Conservation (phyloP, 2,797 vertebrate species). For the Macropus fuliginosus region DNA sequence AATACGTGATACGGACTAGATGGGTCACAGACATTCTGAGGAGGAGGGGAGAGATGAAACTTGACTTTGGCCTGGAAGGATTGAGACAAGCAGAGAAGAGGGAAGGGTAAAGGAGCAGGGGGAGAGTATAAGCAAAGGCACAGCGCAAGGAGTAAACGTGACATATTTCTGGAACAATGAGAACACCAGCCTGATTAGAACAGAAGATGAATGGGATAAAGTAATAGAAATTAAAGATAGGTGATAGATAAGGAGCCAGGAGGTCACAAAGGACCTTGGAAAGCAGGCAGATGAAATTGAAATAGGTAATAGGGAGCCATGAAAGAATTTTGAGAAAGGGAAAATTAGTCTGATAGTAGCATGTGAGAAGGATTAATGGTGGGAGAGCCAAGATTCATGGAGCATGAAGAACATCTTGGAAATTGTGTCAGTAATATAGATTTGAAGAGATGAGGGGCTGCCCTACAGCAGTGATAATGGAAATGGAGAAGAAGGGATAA, state of each 20-base stretch:
- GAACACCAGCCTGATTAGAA: neutral
- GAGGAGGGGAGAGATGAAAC: neutral
- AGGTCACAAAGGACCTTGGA: neutral
- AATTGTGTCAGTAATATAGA: neutral
- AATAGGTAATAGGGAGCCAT: neutral
- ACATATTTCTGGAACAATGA: neutral
- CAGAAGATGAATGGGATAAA: neutral
- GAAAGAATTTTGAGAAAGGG: neutral
- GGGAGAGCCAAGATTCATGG: neutral
- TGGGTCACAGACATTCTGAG: neutral
- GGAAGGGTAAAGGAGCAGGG: neutral
- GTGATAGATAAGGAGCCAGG: conserved; percentile 24
- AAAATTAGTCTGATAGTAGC: neutral
- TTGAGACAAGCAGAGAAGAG: neutral
- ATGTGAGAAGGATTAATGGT: neutral
- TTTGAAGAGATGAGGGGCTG: neutral
- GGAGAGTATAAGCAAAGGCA: neutral
- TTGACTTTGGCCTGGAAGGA: neutral
- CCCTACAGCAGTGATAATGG: neutral
- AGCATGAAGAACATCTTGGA: neutral
- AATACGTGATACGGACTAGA: neutral
- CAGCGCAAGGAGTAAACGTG: neutral
- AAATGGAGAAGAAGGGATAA: neutral
- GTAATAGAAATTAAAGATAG: neutral
- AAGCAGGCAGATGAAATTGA: neutral